Conservation (phyloP, 2,113 vertebrate species). For the Pelecanus crispus region DNA sequence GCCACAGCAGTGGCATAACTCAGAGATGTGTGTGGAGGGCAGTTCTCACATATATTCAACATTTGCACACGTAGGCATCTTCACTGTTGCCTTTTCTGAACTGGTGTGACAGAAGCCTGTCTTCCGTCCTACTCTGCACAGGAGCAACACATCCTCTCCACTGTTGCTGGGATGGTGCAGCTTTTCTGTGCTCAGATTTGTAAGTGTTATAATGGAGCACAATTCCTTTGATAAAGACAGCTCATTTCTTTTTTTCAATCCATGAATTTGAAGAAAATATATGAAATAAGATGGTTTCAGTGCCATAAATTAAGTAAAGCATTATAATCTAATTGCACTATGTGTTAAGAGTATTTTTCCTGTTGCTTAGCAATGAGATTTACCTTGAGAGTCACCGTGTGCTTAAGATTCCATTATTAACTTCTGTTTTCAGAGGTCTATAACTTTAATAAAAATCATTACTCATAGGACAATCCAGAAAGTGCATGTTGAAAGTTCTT, state of each 20-base stretch:
- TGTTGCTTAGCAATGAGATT: conserved; percentile 48
- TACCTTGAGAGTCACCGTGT: conserved; percentile 9
- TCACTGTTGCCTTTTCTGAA: neutral
- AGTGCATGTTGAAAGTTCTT: neutral
- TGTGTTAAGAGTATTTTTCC: conserved; percentile 20
- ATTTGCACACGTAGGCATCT: neutral
- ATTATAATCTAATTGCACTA: neutral
- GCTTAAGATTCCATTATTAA: conserved; percentile 14
- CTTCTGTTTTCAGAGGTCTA: neutral
- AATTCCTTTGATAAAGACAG: neutral
- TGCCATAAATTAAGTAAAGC: neutral
- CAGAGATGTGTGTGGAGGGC: neutral
- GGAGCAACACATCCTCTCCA: neutral
- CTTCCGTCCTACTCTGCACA: neutral
- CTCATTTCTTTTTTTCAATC: neutral
- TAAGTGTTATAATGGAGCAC: neutral
- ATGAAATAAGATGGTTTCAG: neutral
- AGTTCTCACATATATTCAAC: neutral
- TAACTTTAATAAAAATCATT: conserved; percentile 2
- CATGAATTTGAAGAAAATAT: neutral
- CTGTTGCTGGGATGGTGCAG: neutral
- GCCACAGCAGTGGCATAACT: neutral
- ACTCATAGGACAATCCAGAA: neutral
- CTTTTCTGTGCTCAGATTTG: neutral
- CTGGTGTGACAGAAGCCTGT: neutral